phyloP scores from a whole-genome alignment of 2,797 vertebrate genomes.

The Avahi laniger region DNA sequence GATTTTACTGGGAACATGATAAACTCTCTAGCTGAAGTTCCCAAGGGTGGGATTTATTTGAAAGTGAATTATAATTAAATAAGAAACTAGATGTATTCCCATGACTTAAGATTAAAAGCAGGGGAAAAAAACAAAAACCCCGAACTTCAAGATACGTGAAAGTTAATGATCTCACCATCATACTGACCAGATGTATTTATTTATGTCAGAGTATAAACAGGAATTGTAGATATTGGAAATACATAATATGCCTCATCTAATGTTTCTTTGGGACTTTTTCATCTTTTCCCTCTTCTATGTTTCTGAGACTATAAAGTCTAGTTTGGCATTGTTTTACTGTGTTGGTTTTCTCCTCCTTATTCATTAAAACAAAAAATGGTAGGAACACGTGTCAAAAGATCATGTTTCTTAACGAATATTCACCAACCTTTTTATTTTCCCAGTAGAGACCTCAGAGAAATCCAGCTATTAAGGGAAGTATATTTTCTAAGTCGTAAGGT shows the following conservation, averaged over 20 bases:
- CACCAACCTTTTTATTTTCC: neutral
- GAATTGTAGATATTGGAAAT: neutral
- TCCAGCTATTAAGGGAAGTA: neutral
- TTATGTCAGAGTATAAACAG: neutral
- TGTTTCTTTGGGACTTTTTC: neutral
- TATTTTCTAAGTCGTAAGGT: constrained; percentile 19
- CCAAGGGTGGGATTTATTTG: constrained; percentile 3
- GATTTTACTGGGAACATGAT: neutral
- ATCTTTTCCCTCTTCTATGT: neutral
- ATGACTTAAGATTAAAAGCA: constrained; percentile 43
- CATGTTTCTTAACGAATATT: neutral
- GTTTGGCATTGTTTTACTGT: neutral
- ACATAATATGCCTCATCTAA: neutral
- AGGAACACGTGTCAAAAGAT: neutral
- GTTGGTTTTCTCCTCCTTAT: neutral
- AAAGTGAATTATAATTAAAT: neutral
- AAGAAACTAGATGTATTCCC: neutral
- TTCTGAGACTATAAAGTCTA: neutral
- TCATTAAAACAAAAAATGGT: constrained; percentile 40
- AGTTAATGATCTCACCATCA: neutral
- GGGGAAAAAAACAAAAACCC: neutral
- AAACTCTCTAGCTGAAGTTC: neutral
- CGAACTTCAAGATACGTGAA: neutral
- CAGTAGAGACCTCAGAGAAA: neutral
- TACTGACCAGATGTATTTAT: neutral